Conservation (phyloP, 2,888 invertebrate species). For the Thereva nobilitata region DNA sequence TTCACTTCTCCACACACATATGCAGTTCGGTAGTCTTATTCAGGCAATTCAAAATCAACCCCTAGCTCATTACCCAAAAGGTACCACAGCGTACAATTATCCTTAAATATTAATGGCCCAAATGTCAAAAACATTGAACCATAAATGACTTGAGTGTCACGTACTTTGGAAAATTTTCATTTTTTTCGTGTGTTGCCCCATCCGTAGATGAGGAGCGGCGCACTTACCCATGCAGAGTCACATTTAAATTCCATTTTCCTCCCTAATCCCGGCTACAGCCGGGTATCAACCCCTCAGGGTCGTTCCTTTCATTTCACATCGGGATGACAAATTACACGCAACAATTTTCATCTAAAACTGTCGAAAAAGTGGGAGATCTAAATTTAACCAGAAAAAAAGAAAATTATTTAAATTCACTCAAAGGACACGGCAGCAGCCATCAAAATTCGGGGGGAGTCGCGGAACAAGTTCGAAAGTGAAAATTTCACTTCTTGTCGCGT, state of each 20-base stretch:
- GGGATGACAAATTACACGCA: constrained; percentile 34
- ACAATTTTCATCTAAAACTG: constrained; percentile 14
- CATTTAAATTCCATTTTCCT: constrained; percentile 14
- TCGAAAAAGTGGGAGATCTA: constrained; percentile 27
- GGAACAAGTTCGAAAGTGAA: not conserved
- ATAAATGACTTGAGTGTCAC: constrained; percentile 30
- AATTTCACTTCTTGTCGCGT: no score
- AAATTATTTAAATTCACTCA: constrained; percentile 29
- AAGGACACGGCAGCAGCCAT: constrained; percentile 3
- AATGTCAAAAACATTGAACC: constrained; percentile 32
- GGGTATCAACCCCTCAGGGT: constrained; percentile 25
- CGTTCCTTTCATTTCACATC: constrained; percentile 21
- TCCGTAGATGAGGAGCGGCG: not conserved
- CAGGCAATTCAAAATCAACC: no score
- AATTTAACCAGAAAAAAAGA: constrained; percentile 20
- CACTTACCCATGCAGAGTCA: constrained; percentile 13
- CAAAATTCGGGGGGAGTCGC: not conserved
- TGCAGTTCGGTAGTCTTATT: no score
- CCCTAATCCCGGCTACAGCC: constrained; percentile 10
- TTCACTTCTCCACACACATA: no score
- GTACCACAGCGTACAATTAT: no score
- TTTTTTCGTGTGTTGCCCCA: not conserved
- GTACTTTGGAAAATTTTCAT: constrained; percentile 18
- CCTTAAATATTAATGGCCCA: constrained; percentile 16
- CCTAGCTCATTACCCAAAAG: no score